Evolutionary conservation across 2,113 vertebrate genomes (phyloP), one percentile per base, ranked within the genome.

Genomic region (Lagopus muta): DNA sequence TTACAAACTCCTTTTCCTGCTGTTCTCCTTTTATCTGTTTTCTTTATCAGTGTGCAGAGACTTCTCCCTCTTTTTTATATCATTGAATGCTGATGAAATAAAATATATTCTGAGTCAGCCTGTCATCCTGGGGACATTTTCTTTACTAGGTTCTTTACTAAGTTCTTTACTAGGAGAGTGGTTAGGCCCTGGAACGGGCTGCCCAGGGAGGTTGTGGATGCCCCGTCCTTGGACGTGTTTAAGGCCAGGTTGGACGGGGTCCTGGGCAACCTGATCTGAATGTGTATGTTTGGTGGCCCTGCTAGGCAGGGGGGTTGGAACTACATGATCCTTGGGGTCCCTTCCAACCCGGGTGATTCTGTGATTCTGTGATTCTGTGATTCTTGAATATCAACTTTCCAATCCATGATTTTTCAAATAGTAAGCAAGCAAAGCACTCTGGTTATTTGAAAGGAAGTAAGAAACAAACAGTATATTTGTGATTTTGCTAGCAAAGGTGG

Each of bases 21-120:
- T 60, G 13, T 17, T 91, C 24, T 94, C 34, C 62, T 93, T 86
- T 91, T 60, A 82, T 89, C 64, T 86, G 10, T 74, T 93, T 40
- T 86, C 28, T 60, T 80, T 11, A 57, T 78, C 38, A 30, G 20
- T 62, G 34, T 79, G 20, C 17, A 75, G 66, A 87, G 43, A 55
- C 22, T 89, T 87, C 67, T 79, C 22, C 42, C 65, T 96, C 57
- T 50, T 83, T 70, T 76, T 86, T 82, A 38, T 82, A 17, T 89
- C n/a, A 17, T 24, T 61, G 38, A 86, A 76, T 58, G 69, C 7
- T 86, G 57, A 89, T 81, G 69, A 91, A 89, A 90, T 8, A 89
- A 81, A 89, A 54, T 11, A n/a, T n/a, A 69, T 77, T 90, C 62
- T 77, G 70, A 93, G 8, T 22, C 28, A 76, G 8, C 8, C 34